Base-by-base conservation (phyloP, 2,888 invertebrate species). In the Ichneumon xanthorius region DNA sequence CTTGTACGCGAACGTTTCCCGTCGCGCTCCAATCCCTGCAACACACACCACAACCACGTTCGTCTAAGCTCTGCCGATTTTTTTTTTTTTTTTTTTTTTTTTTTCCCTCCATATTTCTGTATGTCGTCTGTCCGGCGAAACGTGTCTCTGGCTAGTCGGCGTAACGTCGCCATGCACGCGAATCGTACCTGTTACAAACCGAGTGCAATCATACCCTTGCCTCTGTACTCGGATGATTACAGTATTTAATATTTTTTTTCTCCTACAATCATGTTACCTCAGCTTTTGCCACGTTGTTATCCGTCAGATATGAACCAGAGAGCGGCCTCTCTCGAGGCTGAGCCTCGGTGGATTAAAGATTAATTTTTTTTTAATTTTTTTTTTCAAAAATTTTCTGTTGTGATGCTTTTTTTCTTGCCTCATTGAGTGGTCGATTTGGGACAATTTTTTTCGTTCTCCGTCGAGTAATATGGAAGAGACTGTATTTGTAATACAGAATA, bases 11-110 rank as follows among this genome's bases (percentile, higher is more conserved):
- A 82, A 92, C 93, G 89, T 92, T 94, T 91, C 93, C 91, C 92
- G 93, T 92, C 90, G 93, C 92, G 91, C 92, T 94, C 94, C 94
- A 94, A 88, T 94, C 94, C 94, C 94, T 94, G 93, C 87, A 93
- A 93, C 92, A 92, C 87, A 89, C 85, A 88, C 81, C 79, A 86
- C 84, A 84, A 73, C 86, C 82, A 89, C 83, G 84, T 77, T 72
- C 77, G 81, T 81, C 63, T 75, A 78, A 70, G 50, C 53, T 37
- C 22, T 71, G 22, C n/a, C n/a, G n/a, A n/a, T n/a, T n/a, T n/a
- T n/a, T n/a, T n/a, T n/a, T n/a, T n/a, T n/a, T n/a, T 22, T 22
- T 22, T 22, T 22, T 22, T 22, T 22, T 22, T 22, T 22, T 22
- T 22, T 16, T 72, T 61, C 45, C 63, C 45, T 30, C 65, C 63